Base-by-base conservation (phyloP, 2,888 invertebrate species). In the Cosmia pyralina region DNA sequence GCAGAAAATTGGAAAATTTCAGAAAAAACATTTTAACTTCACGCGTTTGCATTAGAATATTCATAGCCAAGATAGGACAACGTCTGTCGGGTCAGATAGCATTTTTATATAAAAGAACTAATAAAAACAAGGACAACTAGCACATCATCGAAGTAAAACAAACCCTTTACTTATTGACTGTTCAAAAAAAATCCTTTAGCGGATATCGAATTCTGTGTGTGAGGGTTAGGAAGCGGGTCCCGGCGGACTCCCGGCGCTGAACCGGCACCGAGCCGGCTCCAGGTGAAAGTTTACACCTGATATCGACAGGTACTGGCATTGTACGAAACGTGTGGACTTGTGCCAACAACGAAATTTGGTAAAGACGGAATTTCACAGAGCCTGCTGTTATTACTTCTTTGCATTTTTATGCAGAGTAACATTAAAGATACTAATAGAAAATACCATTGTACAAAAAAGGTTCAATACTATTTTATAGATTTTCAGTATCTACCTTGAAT, bases 221-320 rank as follows among this genome's bases (percentile, higher is more conserved):
- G 65, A 79, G 52, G 65, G 75, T 57, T 76, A 73, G 52, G 60
- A n/a, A 77, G 22, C 67, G 53, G 64, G 69, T 79, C 78, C 84
- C 82, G 46, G 34, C 34, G 78, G 75, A 70, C 72, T 70, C 69
- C 63, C 66, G 57, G 60, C 55, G 67, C 76, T 72, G 81, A 72
- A 81, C 79, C 86, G 85, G 81, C 87, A 74, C 77, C 72, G 82
- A 69, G 77, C 72, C 86, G 86, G 79, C 87, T 80, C 85, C 77
- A 72, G 86, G 89, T 85, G 91, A 91, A 93, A 93, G 88, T 93
- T 93, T 92, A 90, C 92, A 93, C 92, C 93, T 93, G 93, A 73
- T 92, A 93, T 93, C 90, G 93, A 93, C 93, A 93, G 89, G 73
- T 69, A 62, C 10, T n/a, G 46, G 28, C 4, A 59, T 41, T 71